phyloP scores from a whole-genome alignment of 2,113 vertebrate genomes.

The Etia nguti region DNA sequence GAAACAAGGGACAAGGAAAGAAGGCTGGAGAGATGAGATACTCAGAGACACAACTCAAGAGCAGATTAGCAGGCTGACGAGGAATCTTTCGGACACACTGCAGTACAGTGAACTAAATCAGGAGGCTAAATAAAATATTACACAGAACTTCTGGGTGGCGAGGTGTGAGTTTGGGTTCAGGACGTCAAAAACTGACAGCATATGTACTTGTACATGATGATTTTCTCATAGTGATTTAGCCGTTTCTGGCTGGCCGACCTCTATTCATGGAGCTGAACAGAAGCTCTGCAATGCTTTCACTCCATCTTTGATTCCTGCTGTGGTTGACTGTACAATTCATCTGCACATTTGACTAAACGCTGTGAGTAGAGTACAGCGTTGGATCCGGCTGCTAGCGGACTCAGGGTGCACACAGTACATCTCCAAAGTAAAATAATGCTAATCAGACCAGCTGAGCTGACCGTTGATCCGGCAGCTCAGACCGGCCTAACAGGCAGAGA shows the following conservation, averaged over 20 bases:
- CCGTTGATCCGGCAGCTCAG: neutral
- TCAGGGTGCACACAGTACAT: neutral
- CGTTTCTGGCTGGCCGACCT: neutral
- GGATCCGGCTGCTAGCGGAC: neutral
- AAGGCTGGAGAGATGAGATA: neutral
- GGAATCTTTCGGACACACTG: neutral
- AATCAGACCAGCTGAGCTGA: constrained; percentile 23
- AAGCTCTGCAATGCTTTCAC: neutral
- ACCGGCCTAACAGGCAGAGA: constrained; percentile 44
- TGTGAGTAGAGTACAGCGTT: neutral
- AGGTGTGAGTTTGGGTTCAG: neutral
- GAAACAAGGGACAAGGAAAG: neutral
- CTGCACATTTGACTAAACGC: neutral
- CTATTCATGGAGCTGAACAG: neutral
- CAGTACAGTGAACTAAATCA: neutral
- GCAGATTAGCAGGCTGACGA: neutral
- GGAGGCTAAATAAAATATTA: neutral
- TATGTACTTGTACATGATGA: neutral
- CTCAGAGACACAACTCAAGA: neutral
- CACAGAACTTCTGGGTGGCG: neutral
- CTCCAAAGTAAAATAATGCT: constrained; percentile 28
- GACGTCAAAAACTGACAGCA: neutral
- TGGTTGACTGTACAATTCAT: neutral
- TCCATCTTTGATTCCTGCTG: constrained; percentile 15
- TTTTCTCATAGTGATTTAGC: neutral